Evolutionary conservation across 2,113 vertebrate genomes (phyloP).

Genomic region (Rhinolophus sinicus): DNA sequence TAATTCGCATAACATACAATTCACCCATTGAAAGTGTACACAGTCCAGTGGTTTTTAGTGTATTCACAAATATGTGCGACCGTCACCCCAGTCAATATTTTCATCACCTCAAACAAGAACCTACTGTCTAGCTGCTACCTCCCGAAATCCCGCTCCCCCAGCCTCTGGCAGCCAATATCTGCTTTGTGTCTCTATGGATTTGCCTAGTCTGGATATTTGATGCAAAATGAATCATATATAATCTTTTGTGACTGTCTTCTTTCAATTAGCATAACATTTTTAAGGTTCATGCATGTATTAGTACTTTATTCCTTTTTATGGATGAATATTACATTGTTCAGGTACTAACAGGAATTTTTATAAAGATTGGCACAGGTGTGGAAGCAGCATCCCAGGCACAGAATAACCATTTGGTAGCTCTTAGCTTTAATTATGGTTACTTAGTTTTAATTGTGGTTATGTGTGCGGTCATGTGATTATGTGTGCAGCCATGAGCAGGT

Average conservation of each 20-base stretch:
- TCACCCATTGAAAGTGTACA: accelerated
- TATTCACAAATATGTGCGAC: neutral
- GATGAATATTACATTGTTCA: accelerated
- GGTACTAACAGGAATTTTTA: neutral
- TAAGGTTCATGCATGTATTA: accelerated
- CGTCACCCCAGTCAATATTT: no score
- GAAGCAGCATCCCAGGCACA: no score
- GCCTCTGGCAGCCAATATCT: neutral
- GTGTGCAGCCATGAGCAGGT: accelerated
- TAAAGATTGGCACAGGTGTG: neutral
- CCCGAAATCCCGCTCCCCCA: no score
- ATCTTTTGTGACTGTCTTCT: neutral
- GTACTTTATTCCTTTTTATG: neutral
- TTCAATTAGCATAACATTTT: accelerated
- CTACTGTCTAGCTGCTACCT: neutral
- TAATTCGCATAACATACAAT: neutral
- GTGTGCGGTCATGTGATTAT: no score
- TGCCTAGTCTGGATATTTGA: no score
- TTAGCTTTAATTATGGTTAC: neutral
- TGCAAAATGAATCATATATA: no score
- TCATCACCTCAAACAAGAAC: neutral
- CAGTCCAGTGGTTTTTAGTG: neutral
- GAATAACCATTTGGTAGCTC: no score
- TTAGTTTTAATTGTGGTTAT: no score
- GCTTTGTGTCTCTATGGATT: neutral